phyloP scores from a whole-genome alignment of 2,888 invertebrate genomes.

The Hyposoter didymator region DNA sequence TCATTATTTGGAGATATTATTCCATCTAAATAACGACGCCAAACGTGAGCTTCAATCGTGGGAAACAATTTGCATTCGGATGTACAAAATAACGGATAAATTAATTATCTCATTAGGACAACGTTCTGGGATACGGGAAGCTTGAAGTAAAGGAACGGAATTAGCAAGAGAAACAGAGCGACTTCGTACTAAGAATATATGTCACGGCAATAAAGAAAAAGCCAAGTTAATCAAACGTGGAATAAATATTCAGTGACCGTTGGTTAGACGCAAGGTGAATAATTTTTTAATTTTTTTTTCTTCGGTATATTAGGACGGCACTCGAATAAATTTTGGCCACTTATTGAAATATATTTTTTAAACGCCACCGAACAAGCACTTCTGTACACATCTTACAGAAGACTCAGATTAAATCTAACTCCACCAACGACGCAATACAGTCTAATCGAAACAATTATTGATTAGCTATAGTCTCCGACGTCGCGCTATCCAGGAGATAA shows the following conservation, averaged over 20 bases:
- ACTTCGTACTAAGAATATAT: constrained; percentile 6
- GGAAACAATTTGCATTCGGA: not conserved
- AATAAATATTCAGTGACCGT: constrained; percentile 17
- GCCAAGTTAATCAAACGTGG: constrained; percentile 1
- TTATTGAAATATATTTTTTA: not conserved
- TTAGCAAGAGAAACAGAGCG: not conserved
- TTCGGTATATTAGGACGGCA: not conserved
- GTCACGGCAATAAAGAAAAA: constrained; percentile 24
- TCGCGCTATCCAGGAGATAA: not conserved
- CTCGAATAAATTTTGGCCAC: not conserved
- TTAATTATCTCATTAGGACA: not conserved
- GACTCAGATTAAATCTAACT: not conserved
- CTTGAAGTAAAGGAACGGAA: not conserved
- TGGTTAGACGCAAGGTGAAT: not conserved
- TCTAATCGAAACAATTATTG: not conserved
- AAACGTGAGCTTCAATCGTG: not conserved
- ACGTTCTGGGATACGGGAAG: not conserved
- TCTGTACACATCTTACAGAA: not conserved
- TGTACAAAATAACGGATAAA: not conserved
- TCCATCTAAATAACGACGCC: not conserved
- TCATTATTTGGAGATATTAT: not conserved
- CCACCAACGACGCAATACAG: not conserved
- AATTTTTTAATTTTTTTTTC: not conserved
- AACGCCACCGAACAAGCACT: not conserved
- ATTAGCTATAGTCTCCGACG: not conserved